Evolutionary conservation across 2,888 invertebrate species (phyloP), one percentile per base, ranked within the genome.

Genomic region (Drosophila vallismaia): DNA sequence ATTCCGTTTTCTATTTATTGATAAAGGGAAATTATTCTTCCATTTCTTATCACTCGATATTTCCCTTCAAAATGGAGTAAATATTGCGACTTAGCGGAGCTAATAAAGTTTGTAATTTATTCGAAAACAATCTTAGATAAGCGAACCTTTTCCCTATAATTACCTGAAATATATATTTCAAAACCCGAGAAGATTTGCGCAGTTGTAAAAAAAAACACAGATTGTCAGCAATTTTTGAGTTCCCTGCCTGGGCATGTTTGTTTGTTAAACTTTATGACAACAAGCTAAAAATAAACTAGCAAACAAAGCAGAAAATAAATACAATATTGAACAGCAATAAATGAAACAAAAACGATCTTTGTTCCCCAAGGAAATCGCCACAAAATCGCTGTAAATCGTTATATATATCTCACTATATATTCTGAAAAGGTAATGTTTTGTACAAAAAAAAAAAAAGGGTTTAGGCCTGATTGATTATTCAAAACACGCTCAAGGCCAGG

Each of bases 191-290:
- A 38, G 53, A 64, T 67, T 53, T 64, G 76, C 81, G 86, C 84
- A 86, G 78, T 81, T 86, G 84, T 86, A 75, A 75, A 80, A 63
- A 7, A 67, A 53, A 46, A 80, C 78, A 77, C 83, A 64, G 71
- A 74, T 74, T 75, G 81, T 76, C 76, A 69, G 76, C 68, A 64
- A 74, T 74, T 83, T 70, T 75, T 77, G 64, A 71, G 62, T 40
- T 48, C 46, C 58, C 71, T 71, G 70, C 56, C 69, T 66, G 70
- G 63, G 49, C 66, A 63, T 60, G 59, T 73, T 79, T 85, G 83
- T 82, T 82, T 82, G 82, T 73, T 85, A 87, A 82, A 85, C 79
- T 85, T 87, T 79, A 85, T 87, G 82, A 85, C 82, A 85, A 85
- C 76, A 75, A 56, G 71, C 83, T 82, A 82, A 85, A 82, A 85